These are phyloP conservation scores for Oeneis ivallda DNA, from an alignment of 2,888 invertebrate species.

Conservation along the genomic window DNA sequence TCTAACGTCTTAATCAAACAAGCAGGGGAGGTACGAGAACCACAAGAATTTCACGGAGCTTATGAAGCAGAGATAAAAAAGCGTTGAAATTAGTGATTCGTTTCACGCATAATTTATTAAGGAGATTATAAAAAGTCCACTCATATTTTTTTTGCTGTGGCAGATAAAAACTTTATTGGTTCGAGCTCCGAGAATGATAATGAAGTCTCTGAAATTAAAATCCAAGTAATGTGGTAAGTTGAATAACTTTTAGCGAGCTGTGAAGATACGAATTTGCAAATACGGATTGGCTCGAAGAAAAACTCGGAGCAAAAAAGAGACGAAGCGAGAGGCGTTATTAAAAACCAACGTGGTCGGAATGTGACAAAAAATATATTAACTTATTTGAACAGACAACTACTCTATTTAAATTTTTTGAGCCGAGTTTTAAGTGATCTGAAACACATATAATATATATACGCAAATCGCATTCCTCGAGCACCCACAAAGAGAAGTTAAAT, in stretches of 20 bases:
- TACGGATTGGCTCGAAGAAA: conserved; percentile 8
- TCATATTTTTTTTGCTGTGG: conserved; percentile 20
- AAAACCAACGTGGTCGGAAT: neutral
- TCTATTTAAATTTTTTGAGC: conserved; percentile 15
- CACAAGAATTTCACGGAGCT: conserved; percentile 36
- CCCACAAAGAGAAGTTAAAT: too few species aligned
- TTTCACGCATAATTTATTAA: conserved; percentile 36
- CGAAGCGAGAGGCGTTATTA: neutral
- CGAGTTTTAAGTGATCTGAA: conserved; percentile 7
- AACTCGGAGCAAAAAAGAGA: conserved; percentile 7
- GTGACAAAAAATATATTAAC: conserved; percentile 15
- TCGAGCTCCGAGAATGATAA: conserved; percentile 26
- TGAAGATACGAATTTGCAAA: conserved; percentile 20
- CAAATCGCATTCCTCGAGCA: too few species aligned
- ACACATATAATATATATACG: too few species aligned
- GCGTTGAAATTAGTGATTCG: conserved; percentile 36
- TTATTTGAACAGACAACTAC: conserved; percentile 5
- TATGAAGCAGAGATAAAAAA: conserved; percentile 34
- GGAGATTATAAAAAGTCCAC: conserved; percentile 28
- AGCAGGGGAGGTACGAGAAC: conserved; percentile 24
- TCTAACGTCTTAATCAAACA: conserved; percentile 37
- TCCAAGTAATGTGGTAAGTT: conserved; percentile 20
- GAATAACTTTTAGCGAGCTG: conserved; percentile 18
- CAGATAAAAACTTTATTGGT: conserved; percentile 26
- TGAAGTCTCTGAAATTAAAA: conserved; percentile 25